A percentile compares a stretch with the other conserved stretches of the same genome.
Evolutionary conservation across 1,140 invertebrate genomes (phyloP).

Genomic region (Physella acuta): DNA sequence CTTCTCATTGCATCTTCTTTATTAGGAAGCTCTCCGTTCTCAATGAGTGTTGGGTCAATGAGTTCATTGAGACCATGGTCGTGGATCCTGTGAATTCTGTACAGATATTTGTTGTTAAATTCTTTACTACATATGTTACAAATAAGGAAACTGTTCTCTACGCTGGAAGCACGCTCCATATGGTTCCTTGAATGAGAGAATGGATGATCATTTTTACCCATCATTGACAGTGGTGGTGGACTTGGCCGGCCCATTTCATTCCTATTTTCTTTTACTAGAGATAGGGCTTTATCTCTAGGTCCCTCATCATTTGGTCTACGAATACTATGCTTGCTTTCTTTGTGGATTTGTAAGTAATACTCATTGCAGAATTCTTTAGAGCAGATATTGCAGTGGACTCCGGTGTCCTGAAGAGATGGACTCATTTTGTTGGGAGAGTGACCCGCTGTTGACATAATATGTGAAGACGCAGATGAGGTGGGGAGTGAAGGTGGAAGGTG

Average conservation of each 20-base stretch:
- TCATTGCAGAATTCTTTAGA: slow-evolving; percentile 92
- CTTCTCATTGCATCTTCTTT: slow-evolving; percentile 32
- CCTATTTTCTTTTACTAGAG: slow-evolving; percentile 25
- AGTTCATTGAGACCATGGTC: slow-evolving; percentile 51
- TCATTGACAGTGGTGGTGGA: neutral
- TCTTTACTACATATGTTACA: slow-evolving; percentile 56
- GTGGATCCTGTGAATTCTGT: slow-evolving; percentile 53
- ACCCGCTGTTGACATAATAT: slow-evolving; percentile 29
- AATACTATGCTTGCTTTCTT: slow-evolving; percentile 67
- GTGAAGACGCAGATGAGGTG: slow-evolving; percentile 31
- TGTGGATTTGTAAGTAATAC: slow-evolving; percentile 66
- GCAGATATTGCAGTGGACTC: slow-evolving; percentile 84
- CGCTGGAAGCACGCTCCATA: neutral
- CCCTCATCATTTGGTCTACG: slow-evolving; percentile 12
- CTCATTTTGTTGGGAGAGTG: slow-evolving; percentile 3
- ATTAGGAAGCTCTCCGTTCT: slow-evolving; percentile 32
- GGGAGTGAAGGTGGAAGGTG: slow-evolving; percentile 19
- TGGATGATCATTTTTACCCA: neutral
- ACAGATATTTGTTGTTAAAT: slow-evolving; percentile 52
- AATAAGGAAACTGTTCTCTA: slow-evolving; percentile 22
- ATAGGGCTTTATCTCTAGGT: slow-evolving; percentile 17
- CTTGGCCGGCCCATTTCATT: slow-evolving; percentile 1
- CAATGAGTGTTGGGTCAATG: slow-evolving; percentile 31
- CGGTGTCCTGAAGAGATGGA: slow-evolving; percentile 31
- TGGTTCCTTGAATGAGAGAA: neutral